Conservation (phyloP, 1,140 invertebrate genomes). For the Drosophila ogumai region DNA sequence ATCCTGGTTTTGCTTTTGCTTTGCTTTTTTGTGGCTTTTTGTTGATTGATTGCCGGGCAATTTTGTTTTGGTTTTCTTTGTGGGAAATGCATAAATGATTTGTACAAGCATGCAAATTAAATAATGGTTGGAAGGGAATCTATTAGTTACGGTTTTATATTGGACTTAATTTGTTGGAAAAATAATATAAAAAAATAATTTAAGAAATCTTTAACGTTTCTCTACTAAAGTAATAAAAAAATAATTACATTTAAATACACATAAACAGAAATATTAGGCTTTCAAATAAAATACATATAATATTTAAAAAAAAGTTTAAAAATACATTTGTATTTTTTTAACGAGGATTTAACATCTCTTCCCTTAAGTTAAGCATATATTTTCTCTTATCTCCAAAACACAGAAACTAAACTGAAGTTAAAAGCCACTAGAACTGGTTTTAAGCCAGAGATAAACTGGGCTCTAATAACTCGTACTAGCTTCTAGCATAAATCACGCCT, state of each 20-base stretch:
- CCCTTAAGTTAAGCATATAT: background rate
- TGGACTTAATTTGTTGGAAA: background rate
- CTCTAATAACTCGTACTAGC: slow-evolving; percentile 9
- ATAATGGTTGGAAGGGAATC: slow-evolving; percentile 3
- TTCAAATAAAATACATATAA: too few species aligned
- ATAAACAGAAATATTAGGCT: background rate
- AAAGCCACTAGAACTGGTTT: slow-evolving; percentile 1
- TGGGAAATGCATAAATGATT: slow-evolving; percentile 39
- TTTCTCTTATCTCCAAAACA: too few species aligned
- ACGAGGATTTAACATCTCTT: background rate
- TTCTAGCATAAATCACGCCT: slow-evolving; percentile 67
- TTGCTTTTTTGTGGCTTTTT: slow-evolving; percentile 19
- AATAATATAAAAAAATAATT: too few species aligned
- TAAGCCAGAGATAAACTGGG: background rate
- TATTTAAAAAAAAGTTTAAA: too few species aligned
- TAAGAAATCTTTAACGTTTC: too few species aligned
- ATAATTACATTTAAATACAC: too few species aligned
- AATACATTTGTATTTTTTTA: too few species aligned
- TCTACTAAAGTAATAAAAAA: too few species aligned
- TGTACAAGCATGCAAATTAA: slow-evolving; percentile 26
- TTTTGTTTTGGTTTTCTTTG: slow-evolving; percentile 1
- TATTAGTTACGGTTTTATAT: background rate
- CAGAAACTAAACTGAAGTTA: background rate
- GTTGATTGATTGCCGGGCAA: slow-evolving; percentile 48
- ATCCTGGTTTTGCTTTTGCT: slow-evolving; percentile 33